Evolutionary conservation across 2,888 invertebrate species (phyloP), one percentile per base, ranked within the genome.

Genomic region (Aleiodes testaceus): DNA sequence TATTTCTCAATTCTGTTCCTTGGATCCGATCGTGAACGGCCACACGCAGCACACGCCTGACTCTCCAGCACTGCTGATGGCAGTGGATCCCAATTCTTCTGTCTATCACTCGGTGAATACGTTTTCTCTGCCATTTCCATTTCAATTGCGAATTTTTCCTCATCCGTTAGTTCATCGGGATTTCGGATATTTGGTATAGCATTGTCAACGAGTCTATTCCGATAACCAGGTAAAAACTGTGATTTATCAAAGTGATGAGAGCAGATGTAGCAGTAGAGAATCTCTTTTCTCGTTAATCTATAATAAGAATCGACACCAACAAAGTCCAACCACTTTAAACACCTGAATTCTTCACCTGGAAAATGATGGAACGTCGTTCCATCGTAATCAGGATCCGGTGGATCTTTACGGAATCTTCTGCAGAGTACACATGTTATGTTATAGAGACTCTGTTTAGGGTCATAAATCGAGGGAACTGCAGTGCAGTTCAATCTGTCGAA

Each of bases 341-440:
- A 87, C 2, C 87, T 81, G 66, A 87, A 87, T 73, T 87, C 87
- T 71, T 87, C 87, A 0, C 87, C 87, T 12, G 87, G 87, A 74
- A 87, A 87, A 72, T 87, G 87, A 69, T 87, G 87, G 72, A 86
- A 87, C 0, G 86, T 87, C 18, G 80, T 81, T 3, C 84, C 86
- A 71, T 87, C 86, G 63, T 84, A 85, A 74, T 83, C 79, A 0
- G 72, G 30, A 16, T 26, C 74, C 0, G 86, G 82, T 30, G 87
- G 86, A 77, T 87, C 83, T 68, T 76, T 80, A 11, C 87, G 80
- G 36, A 73, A 79, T 63, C 81, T 81, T 2, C 83, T 80, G 36
- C 87, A 87, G 3, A 87, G 72, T 11, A 86, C 84, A 53, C 87
- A 87, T 3, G 82, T 80, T 71, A 87, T 85, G 71, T 87, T 87